Evolutionary conservation across 2,797 vertebrate genomes (phyloP).

Genomic region (Merluccius polli): DNA sequence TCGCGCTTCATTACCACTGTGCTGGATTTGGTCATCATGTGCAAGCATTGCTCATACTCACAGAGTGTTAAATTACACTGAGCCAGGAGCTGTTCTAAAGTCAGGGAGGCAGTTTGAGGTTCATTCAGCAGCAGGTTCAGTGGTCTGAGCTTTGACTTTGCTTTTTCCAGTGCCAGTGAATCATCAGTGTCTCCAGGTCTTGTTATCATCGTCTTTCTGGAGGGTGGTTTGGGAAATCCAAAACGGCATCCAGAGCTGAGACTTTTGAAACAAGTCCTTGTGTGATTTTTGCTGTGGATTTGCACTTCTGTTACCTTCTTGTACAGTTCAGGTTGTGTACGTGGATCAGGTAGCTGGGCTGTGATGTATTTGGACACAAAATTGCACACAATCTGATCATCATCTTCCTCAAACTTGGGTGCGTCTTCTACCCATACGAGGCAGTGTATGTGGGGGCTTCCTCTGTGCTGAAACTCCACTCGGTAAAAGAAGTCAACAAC

Average conservation of each 20-base stretch:
- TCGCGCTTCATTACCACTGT: no score
- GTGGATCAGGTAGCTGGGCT: conserved; percentile 21
- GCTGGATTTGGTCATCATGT: no score
- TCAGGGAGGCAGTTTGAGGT: no score
- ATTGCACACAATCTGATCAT: conserved; percentile 17
- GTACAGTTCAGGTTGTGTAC: conserved; percentile 19
- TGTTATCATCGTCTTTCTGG: conserved; percentile 21
- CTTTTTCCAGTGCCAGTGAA: not conserved
- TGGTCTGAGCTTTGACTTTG: conserved; percentile 1
- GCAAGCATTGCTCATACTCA: no score
- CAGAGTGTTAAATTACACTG: no score
- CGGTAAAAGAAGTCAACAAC: conserved; percentile 18
- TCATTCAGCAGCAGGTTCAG: no score
- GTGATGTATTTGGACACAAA: conserved; percentile 29
- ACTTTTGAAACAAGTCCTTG: conserved; percentile 14
- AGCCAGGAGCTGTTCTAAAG: no score
- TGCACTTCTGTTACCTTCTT: conserved; percentile 32
- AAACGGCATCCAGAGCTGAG: conserved; percentile 18
- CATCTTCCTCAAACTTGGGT: conserved; percentile 7
- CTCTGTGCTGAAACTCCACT: conserved; percentile 28
- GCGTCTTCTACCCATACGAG: conserved; percentile 2
- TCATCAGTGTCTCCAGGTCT: not conserved
- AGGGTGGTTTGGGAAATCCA: conserved; percentile 28
- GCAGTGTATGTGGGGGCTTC: conserved; percentile 20
- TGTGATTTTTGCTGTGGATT: conserved; percentile 27